phyloP scores from a whole-genome alignment of 2,888 invertebrate genomes.

The Biston stratarius region DNA sequence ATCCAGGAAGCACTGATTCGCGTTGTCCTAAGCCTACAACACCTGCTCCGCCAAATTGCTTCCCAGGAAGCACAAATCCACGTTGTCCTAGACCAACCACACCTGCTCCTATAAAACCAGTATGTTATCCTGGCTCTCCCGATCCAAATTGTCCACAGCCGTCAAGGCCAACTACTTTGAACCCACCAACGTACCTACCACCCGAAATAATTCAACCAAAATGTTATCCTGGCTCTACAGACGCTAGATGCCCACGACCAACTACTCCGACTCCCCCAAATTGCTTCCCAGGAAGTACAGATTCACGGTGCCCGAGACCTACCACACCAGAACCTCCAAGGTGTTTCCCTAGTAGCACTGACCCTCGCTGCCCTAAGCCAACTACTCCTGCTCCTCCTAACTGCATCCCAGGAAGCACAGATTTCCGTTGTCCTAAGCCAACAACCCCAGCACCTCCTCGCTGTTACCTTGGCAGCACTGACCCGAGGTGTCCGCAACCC shows the following conservation, averaged over 20 bases:
- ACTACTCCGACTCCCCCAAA: background rate
- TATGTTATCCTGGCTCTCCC: conserved; percentile 42
- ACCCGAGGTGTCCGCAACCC: conserved; percentile 49
- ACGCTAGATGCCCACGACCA: background rate
- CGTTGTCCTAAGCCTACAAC: background rate
- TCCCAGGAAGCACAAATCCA: background rate
- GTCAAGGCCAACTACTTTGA: conserved; percentile 48
- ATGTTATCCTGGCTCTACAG: conserved; percentile 41
- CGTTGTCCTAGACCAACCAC: background rate
- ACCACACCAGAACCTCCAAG: conserved; percentile 25
- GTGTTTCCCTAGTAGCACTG: no score
- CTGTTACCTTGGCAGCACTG: conserved; percentile 58
- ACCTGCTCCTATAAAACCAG: no score
- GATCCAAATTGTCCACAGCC: conserved; percentile 52
- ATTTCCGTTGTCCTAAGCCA: conserved; percentile 50
- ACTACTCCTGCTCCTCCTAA: conserved; percentile 32
- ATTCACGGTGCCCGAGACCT: conserved; percentile 58
- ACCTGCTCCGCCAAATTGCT: background rate
- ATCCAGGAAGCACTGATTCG: no score
- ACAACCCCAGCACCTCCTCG: conserved; percentile 46
- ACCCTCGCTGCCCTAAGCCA: conserved; percentile 42
- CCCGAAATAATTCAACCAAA: conserved; percentile 44
- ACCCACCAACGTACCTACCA: conserved; percentile 49
- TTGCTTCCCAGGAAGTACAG: conserved; percentile 37
- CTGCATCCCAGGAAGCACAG: conserved; percentile 50